These are phyloP conservation scores for Meghimatium bilineatum DNA, from an alignment of 2,888 invertebrate species.

Conservation along the genomic window DNA sequence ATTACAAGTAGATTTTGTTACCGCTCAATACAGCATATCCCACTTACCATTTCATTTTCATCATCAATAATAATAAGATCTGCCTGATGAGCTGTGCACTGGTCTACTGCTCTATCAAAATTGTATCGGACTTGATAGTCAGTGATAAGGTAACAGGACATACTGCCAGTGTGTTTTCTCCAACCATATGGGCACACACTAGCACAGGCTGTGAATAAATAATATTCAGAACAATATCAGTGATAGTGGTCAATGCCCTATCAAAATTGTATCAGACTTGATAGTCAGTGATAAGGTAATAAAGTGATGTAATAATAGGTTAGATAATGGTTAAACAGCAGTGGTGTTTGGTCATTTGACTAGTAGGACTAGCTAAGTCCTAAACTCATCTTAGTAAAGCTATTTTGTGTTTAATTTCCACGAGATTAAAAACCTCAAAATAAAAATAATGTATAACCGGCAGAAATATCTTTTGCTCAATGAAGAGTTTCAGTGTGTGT, in stretches of 20 bases:
- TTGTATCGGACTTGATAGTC: slow-evolving; percentile 52
- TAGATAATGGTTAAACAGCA: too few relatives aligned
- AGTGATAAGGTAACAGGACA: slow-evolving; percentile 58
- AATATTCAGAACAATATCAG: not conserved
- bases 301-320: too few relatives aligned
- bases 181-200: slow-evolving; percentile 59
- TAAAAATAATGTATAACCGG: too few relatives aligned
- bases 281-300: slow-evolving; percentile 59
- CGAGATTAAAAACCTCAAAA: too few relatives aligned
- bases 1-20: too few relatives aligned
- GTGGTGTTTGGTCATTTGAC: too few relatives aligned
- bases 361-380: too few relatives aligned
- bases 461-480: too few relatives aligned
- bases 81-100: slow-evolving; percentile 53
- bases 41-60: slow-evolving; percentile 56
- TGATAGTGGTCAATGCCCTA: slow-evolving; percentile 47
- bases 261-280: too few relatives aligned
- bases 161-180: slow-evolving; percentile 53
- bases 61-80: slow-evolving; percentile 55
- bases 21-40: slow-evolving; percentile 40
- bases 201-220: not conserved
- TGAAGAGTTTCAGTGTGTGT: too few relatives aligned
- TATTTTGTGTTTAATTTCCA: too few relatives aligned
- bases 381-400: too few relatives aligned
- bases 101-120: slow-evolving; percentile 52